These are phyloP conservation scores for Oryctes rhinoceros DNA, from an alignment of 1,140 invertebrate species.

Conservation along the genomic window DNA sequence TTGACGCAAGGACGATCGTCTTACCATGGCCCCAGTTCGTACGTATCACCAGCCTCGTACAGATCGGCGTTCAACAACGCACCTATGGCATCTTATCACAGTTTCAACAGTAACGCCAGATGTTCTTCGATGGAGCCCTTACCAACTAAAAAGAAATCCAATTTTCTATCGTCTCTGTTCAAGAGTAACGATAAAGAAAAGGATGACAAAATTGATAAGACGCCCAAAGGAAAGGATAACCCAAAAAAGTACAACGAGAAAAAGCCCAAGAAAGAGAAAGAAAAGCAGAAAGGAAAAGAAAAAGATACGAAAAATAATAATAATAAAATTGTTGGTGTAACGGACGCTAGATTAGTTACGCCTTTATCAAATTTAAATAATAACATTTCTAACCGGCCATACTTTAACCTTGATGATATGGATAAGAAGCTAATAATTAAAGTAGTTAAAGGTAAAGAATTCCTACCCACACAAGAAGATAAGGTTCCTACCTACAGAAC, in stretches of 20 bases:
- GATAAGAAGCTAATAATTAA: constrained; percentile 35
- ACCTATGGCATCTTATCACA: background rate
- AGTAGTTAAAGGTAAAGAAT: constrained; percentile 38
- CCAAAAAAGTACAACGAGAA: background rate
- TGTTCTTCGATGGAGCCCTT: background rate
- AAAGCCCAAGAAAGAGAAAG: background rate
- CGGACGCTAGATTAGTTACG: background rate
- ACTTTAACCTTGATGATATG: background rate
- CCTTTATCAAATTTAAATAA: background rate
- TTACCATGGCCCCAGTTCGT: background rate
- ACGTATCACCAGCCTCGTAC: background rate
- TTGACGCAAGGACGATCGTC: background rate
- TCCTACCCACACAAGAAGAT: constrained; percentile 37
- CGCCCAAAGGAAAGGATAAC: background rate
- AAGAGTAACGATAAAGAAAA: background rate
- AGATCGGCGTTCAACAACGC: background rate
- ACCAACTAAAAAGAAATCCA: background rate
- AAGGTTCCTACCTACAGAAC: constrained; percentile 60
- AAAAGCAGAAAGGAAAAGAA: background rate
- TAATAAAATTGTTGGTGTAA: background rate
- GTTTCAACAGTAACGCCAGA: background rate
- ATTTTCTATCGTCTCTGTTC: background rate
- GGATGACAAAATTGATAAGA: background rate
- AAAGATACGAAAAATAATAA: background rate
- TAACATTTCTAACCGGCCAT: background rate